phyloP scores from a whole-genome alignment of 2,888 invertebrate species.

The Epinotia bilunana region DNA sequence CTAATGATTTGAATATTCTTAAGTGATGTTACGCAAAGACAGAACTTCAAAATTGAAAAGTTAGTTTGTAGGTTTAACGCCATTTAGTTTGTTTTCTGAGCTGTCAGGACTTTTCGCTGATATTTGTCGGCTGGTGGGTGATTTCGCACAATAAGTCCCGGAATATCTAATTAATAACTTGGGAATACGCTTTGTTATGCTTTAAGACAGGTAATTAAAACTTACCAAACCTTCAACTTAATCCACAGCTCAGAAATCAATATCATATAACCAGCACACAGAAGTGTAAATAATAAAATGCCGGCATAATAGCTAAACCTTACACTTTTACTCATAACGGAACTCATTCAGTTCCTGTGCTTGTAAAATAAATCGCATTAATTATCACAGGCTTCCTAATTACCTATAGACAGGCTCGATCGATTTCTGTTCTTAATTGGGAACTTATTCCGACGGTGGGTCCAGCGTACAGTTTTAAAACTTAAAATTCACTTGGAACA shows the following conservation, averaged over 20 bases:
- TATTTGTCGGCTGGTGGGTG: neutral
- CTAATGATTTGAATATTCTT: slow-evolving; percentile 42
- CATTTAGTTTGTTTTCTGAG: slow-evolving; percentile 27
- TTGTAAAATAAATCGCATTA: slow-evolving; percentile 48
- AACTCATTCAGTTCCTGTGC: slow-evolving; percentile 43
- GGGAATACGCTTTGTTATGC: neutral
- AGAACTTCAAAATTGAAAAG: slow-evolving; percentile 28
- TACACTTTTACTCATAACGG: slow-evolving; percentile 44
- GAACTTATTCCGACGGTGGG: slow-evolving; percentile 59
- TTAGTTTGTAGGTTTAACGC: slow-evolving; percentile 23
- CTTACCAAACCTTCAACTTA: neutral
- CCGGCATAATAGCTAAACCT: slow-evolving; percentile 21
- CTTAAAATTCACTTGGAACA: slow-evolving; percentile 52
- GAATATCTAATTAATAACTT: slow-evolving; percentile 4
- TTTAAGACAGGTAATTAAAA: slow-evolving; percentile 9
- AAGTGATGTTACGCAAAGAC: slow-evolving; percentile 42
- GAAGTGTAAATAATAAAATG: slow-evolving; percentile 17
- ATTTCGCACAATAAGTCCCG: slow-evolving; percentile 13
- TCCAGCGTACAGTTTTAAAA: slow-evolving; percentile 49
- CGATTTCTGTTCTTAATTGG: slow-evolving; percentile 43
- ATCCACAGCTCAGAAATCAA: slow-evolving; percentile 1
- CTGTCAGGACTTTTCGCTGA: slow-evolving; percentile 9
- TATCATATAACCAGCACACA: slow-evolving; percentile 6
- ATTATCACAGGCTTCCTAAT: slow-evolving; percentile 62
- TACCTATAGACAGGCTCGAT: slow-evolving; percentile 49